Base-by-base conservation (phyloP, 2,888 invertebrate species). In the Synanthedon vespiformis region DNA sequence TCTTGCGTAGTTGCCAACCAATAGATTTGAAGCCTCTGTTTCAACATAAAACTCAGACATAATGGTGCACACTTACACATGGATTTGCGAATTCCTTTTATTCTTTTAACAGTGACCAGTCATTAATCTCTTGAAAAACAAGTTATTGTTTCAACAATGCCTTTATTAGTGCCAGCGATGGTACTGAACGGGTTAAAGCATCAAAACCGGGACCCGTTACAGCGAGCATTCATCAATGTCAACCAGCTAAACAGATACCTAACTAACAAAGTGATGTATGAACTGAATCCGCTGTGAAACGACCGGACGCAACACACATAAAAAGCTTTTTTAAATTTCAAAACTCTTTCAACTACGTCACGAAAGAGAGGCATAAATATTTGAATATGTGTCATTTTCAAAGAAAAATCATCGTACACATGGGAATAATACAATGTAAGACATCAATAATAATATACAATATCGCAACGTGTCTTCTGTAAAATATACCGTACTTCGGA, bases 181-280 rank as follows among this genome's bases (percentile, higher is more conserved):
- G 49, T 27, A 55, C 61, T 59, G 61, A 63, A 63, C 44, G 44
- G 44, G 44, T 57, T 55, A 27, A 56, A 58, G 55, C 57, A 59
- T 58, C 59, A 58, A 14, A 44, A 16, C 13, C 62, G 60, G 63
- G 65, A 62, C 64, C 65, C 64, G 64, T 58, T 61, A 72, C 69
- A 67, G 64, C 69, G 67, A 67, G 71, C 79, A 80, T 80, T 77
- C 70, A 76, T 79, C 77, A 78, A 70, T 65, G 79, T 79, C 78
- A 78, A 64, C 64, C 62, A 61, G 65, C 70, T 72, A 74, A 76
- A 77, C 74, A 78, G 78, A 78, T 76, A 78, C 76, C 77, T 75
- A 78, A 76, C 77, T 75, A 75, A 74, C 74, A 67, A 72, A 71
- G 77, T 80, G 79, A 80, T 79, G 74, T 78, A 80, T 79, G 77